Evolutionary conservation across 1,140 invertebrate genomes (phyloP).

Genomic region (Mactra quadrangularis): DNA sequence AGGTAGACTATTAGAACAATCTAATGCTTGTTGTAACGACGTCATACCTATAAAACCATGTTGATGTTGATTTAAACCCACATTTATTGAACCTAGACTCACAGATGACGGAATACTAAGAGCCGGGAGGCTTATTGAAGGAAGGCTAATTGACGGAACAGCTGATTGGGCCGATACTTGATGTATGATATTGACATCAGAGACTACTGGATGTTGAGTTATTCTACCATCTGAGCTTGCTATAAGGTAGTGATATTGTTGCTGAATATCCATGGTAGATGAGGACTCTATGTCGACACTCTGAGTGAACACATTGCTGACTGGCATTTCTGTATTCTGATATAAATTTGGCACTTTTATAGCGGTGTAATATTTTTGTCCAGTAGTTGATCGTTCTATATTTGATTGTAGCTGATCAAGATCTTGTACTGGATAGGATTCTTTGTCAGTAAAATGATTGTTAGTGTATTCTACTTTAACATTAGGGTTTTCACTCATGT

Average conservation of each 20-base stretch:
- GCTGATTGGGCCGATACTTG: background rate
- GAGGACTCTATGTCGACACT: background rate
- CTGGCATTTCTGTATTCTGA: background rate
- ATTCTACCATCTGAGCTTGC: background rate
- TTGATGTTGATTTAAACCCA: background rate
- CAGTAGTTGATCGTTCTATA: background rate
- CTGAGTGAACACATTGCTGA: background rate
- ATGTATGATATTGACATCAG: background rate
- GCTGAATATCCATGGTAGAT: background rate
- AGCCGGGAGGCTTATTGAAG: no score
- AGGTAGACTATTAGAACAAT: slow-evolving; percentile 16
- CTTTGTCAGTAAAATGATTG: no score
- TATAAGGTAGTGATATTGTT: background rate
- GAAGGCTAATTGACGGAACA: background rate
- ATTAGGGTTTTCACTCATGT: background rate
- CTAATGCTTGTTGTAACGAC: slow-evolving; percentile 16
- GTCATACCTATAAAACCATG: slow-evolving; percentile 47
- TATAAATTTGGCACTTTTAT: slow-evolving; percentile 35
- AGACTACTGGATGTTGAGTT: background rate
- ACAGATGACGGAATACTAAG: background rate
- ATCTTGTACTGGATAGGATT: background rate
- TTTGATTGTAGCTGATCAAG: background rate
- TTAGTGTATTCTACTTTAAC: background rate
- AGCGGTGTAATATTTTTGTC: slow-evolving; percentile 6
- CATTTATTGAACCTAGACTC: background rate